Evolutionary conservation across 92 coral and sea anemone genomes (phyloP).

Genomic region (Paramuricea clavata): DNA sequence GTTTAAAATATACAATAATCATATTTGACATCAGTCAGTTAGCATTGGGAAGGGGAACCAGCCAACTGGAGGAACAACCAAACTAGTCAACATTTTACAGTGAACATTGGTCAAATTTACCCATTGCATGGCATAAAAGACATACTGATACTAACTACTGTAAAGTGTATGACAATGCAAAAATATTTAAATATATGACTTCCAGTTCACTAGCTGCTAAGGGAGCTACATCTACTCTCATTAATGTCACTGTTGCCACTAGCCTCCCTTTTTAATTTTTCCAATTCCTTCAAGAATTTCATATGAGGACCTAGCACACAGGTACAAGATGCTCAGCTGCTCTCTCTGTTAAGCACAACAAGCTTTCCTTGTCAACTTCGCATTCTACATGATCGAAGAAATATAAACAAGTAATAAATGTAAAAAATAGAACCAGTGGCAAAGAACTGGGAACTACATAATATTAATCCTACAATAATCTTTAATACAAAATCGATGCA

Average conservation of each 20-base stretch:
- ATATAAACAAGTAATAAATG: background rate
- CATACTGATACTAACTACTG: background rate
- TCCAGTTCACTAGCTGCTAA: slow-evolving; percentile 18
- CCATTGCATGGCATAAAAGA: background rate
- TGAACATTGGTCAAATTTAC: no score
- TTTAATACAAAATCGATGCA: no score
- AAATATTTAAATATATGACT: background rate
- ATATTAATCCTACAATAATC: no score
- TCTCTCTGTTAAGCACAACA: slow-evolving; percentile 24
- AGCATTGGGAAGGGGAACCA: no score
- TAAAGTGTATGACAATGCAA: background rate
- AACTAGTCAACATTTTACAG: no score
- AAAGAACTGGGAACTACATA: no score
- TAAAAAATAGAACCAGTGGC: background rate
- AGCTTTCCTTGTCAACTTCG: slow-evolving; percentile 29
- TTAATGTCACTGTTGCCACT: no score
- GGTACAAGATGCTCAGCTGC: slow-evolving; percentile 16
- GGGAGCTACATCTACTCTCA: background rate
- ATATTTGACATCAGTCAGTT: no score
- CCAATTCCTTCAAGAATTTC: slow-evolving; percentile 10
- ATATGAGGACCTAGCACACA: slow-evolving; percentile 28
- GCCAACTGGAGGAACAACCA: no score
- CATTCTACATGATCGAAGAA: background rate
- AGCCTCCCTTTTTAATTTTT: background rate
- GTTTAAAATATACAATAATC: no score